Evolutionary conservation across 2,888 invertebrate species (phyloP).

Genomic region (Euplagia quadripunctaria): DNA sequence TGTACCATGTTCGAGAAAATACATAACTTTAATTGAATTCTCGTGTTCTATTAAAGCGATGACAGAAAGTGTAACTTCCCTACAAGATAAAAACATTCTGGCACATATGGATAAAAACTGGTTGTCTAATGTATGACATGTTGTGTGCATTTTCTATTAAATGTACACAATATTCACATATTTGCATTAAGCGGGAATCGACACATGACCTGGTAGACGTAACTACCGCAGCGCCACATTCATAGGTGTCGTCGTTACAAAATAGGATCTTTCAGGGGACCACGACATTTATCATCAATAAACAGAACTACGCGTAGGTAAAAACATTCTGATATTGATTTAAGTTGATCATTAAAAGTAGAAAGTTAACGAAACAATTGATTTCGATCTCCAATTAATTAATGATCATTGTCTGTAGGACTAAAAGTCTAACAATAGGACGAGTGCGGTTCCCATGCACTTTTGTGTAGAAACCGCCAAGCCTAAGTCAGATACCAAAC

Average conservation of each 20-base stretch:
- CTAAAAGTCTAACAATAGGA: constrained; percentile 40
- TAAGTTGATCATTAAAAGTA: constrained; percentile 21
- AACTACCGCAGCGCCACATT: not conserved
- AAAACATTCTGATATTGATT: not conserved
- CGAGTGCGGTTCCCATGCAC: constrained; percentile 14
- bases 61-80: not conserved
- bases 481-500: not conserved
- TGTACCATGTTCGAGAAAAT: not conserved
- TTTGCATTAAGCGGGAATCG: no score
- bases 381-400: constrained; percentile 48
- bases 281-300: not conserved
- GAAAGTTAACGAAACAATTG: constrained; percentile 47
- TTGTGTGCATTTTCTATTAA: no score
- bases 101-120: no score
- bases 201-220: no score
- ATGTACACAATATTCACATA: no score
- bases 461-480: not conserved
- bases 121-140: no score
- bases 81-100: not conserved
- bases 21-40: not conserved
- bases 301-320: not conserved
- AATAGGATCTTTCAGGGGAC: constrained; percentile 4
- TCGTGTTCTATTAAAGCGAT: not conserved
- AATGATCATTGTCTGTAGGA: constrained; percentile 40
- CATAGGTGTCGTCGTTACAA: not conserved